These are phyloP conservation scores for Leistus spinibarbis DNA, from an alignment of 2,888 invertebrate genomes.

Conservation along the genomic window DNA sequence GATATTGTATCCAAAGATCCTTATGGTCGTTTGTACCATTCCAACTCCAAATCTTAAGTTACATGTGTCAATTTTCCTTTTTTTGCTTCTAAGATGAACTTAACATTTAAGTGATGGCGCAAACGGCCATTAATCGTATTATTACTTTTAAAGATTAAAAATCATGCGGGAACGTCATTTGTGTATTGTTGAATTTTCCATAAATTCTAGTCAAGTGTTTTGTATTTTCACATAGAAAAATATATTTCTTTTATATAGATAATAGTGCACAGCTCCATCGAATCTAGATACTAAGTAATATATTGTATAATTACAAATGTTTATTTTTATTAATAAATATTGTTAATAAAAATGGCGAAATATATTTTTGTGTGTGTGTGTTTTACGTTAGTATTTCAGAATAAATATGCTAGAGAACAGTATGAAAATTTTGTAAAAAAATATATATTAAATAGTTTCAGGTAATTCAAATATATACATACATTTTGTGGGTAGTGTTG, in stretches of 20 bases:
- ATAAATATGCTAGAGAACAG: background rate
- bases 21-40: no score
- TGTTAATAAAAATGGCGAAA: no score
- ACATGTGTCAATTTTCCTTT: background rate
- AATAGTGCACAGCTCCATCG: conserved; percentile 34
- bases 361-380: no score
- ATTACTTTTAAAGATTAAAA: background rate
- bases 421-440: background rate
- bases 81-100: background rate
- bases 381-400: background rate
- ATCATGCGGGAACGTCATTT: no score
- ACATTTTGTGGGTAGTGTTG: background rate
- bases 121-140: no score
- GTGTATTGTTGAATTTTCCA: background rate
- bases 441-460: background rate
- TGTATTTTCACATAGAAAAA: conserved; percentile 23
- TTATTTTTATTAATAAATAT: conserved; percentile 1
- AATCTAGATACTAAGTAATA: conserved; percentile 7
- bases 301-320: background rate
- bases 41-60: background rate
- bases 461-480: background rate
- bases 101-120: no score
- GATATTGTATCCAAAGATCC: conserved; percentile 26
- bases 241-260: conserved; percentile 21
- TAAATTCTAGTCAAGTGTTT: conserved; percentile 10